Percentiles rank a stretch among this genome's conserved stretches.
Conservation (phyloP, 2,113 vertebrate species). For the Dissostichus mawsoni region DNA sequence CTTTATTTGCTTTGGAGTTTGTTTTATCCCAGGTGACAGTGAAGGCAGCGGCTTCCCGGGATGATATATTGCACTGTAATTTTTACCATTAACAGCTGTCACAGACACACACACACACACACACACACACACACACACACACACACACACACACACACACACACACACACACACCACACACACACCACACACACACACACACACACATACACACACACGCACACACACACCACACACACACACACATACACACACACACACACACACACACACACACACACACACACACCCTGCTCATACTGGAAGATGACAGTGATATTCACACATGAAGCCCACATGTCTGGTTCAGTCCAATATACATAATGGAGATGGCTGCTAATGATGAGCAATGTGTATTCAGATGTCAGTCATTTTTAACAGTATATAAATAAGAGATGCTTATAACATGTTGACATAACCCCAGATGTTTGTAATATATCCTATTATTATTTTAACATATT, state of each 20-base stretch:
- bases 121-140: neutral
- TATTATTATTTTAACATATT: no score
- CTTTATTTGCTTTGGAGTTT: constrained; percentile 71
- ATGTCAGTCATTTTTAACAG: neutral
- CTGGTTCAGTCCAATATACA: neutral
- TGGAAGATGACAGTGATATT: neutral
- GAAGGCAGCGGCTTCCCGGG: constrained; percentile 58
- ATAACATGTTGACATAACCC: neutral
- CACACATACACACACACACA: neutral
- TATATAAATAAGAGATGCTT: no score
- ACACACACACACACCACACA: neutral
- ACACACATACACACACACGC: neutral
- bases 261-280: neutral
- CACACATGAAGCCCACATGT: neutral
- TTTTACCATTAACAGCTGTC: neutral
- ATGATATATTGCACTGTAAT: constrained; percentile 39
- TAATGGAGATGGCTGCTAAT: neutral
- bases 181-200: neutral
- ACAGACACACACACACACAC: neutral
- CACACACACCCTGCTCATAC: neutral
- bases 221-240: neutral
- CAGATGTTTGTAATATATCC: no score
- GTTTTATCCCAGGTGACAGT: constrained; percentile 73
- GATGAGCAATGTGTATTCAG: constrained; percentile 1
- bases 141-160: neutral